Evolutionary conservation across 2,113 vertebrate species (phyloP).

Genomic region (Syngnathus floridae): DNA sequence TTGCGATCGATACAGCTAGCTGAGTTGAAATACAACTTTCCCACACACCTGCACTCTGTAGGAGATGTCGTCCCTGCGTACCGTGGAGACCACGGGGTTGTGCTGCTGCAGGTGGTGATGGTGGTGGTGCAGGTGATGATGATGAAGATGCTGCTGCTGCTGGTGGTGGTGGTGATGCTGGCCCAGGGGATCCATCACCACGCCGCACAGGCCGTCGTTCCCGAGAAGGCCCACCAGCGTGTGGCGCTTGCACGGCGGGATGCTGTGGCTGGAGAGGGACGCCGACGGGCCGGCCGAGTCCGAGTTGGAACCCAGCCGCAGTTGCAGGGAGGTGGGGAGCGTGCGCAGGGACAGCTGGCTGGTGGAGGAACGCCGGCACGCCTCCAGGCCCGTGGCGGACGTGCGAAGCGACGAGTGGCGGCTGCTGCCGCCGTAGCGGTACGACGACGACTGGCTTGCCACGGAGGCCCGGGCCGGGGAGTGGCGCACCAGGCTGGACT

Average conservation of each 20-base stretch:
- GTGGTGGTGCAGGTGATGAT: conserved; percentile 66
- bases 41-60: conserved; percentile 90
- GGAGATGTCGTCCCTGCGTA: conserved; percentile 90
- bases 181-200: conserved; percentile 64
- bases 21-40: no score
- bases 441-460: conserved; percentile 92
- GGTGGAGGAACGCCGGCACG: conserved; percentile 92
- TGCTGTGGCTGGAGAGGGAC: conserved; percentile 94
- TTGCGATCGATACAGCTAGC: no score
- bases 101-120: conserved; percentile 70
- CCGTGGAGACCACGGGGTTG: conserved; percentile 66
- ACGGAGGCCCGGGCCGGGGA: conserved; percentile 93
- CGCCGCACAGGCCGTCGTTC: conserved; percentile 74
- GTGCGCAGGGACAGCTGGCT: conserved; percentile 95
- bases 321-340: conserved; percentile 90
- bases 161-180: conserved; percentile 68
- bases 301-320: conserved; percentile 83
- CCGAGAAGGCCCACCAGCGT: conserved; percentile 89
- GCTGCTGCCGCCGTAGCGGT: conserved; percentile 91
- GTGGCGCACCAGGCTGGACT: conserved; percentile 86
- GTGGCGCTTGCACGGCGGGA: conserved; percentile 93
- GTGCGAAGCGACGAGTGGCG: conserved; percentile 93
- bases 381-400: conserved; percentile 86
- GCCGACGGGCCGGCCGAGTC: conserved; percentile 81
- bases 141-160: conserved; percentile 62